Conservation (phyloP, 2,797 vertebrate species). For the Phrynocephalus guinanensis region DNA sequence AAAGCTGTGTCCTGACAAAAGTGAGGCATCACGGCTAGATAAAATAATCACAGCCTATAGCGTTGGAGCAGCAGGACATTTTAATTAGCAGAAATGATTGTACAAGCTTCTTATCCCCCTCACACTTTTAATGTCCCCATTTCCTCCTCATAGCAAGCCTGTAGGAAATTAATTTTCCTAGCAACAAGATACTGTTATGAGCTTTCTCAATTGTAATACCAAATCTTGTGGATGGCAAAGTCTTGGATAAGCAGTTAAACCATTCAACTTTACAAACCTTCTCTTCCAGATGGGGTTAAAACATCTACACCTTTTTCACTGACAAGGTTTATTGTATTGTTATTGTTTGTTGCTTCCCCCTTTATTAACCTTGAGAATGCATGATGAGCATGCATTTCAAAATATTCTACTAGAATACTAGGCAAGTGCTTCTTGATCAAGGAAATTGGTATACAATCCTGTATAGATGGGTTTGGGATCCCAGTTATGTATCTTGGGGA, state of each 20-base stretch:
- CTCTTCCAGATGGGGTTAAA: neutral
- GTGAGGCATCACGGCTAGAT: neutral
- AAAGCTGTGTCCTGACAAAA: neutral
- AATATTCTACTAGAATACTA: too few species aligned
- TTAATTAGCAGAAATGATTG: neutral
- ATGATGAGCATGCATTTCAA: too few species aligned
- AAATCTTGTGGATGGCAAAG: neutral
- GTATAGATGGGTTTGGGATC: too few species aligned
- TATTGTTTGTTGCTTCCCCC: too few species aligned
- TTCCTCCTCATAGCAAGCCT: neutral
- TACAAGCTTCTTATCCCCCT: neutral
- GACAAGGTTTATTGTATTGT: too few species aligned
- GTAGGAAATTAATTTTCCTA: neutral
- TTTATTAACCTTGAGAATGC: too few species aligned
- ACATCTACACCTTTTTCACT: too few species aligned
- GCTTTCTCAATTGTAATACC: neutral
- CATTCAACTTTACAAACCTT: neutral
- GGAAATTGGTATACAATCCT: too few species aligned
- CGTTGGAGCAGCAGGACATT: neutral
- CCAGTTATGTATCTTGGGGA: too few species aligned
- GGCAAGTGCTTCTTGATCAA: too few species aligned
- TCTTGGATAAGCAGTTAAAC: neutral
- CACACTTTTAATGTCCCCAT: neutral
- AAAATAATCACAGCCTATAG: neutral
- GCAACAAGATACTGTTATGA: neutral